These are phyloP conservation scores for Gisinianus flammeolus DNA, from an alignment of 2,888 invertebrate genomes.

Conservation along the genomic window DNA sequence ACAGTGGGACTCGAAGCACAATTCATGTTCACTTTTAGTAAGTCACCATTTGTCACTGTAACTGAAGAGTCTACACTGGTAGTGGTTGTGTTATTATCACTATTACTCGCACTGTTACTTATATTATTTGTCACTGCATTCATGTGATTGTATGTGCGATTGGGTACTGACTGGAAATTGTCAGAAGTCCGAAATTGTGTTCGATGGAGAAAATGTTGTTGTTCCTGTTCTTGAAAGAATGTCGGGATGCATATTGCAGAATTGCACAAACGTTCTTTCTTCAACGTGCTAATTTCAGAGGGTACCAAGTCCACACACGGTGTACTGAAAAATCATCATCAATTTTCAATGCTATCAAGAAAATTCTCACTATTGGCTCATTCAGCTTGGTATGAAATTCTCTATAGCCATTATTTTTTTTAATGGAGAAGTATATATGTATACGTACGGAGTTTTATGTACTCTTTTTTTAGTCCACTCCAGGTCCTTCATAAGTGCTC, in stretches of 20 bases:
- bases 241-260: constrained; percentile 87
- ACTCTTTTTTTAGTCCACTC: constrained; percentile 73
- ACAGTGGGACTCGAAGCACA: background rate
- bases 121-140: background rate
- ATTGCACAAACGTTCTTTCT: constrained; percentile 68
- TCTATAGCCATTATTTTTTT: background rate
- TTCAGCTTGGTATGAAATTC: background rate
- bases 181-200: constrained; percentile 24
- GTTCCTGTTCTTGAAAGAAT: constrained; percentile 68
- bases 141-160: background rate
- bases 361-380: background rate
- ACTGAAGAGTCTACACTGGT: constrained; percentile 21
- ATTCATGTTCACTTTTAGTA: constrained; percentile 1
- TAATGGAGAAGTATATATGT: background rate
- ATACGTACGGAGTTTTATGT: constrained; percentile 33
- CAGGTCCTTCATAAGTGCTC: constrained; percentile 81
- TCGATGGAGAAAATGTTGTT: constrained; percentile 29
- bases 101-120: background rate
- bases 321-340: constrained; percentile 9
- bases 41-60: constrained; percentile 32
- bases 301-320: constrained; percentile 42
- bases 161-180: constrained; percentile 26
- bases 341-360: background rate
- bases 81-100: constrained; percentile 1
- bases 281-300: constrained; percentile 42